phyloP scores from a whole-genome alignment of 2,113 vertebrate species.

The Sclerurus mexicanus region DNA sequence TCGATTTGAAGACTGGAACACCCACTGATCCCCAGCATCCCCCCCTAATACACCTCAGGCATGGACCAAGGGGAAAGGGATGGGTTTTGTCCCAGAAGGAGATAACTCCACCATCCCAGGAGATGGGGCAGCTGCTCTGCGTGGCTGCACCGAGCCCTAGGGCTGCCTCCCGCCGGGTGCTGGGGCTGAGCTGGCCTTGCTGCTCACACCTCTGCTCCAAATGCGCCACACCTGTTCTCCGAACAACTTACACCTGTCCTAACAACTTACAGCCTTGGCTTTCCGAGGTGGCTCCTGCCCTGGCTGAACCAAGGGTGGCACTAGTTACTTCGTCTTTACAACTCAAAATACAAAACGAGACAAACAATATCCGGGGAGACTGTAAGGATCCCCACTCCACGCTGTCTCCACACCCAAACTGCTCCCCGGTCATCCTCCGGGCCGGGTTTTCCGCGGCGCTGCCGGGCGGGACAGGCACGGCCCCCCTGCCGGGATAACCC shows the following conservation, averaged over 20 bases:
- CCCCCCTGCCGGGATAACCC: too few species aligned
- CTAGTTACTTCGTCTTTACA: background rate
- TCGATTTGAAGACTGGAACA: background rate
- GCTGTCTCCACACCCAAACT: background rate
- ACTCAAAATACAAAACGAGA: background rate
- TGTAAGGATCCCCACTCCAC: fast-evolving
- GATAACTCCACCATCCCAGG: background rate
- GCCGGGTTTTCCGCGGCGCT: background rate
- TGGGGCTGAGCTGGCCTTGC: background rate
- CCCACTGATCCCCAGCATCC: background rate
- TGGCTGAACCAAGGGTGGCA: background rate
- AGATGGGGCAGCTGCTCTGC: background rate
- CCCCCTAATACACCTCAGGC: background rate
- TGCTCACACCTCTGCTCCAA: background rate
- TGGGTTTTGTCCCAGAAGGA: background rate
- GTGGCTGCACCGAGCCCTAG: background rate
- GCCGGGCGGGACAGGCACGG: background rate
- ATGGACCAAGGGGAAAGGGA: background rate
- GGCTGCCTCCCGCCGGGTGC: background rate
- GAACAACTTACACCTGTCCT: too few species aligned
- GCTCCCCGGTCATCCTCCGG: background rate
- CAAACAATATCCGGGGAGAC: background rate
- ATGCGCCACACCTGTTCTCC: background rate
- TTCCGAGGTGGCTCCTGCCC: background rate
- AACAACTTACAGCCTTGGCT: too few species aligned